Conservation (phyloP, 2,888 invertebrate species). For the Mythimna ferrago region DNA sequence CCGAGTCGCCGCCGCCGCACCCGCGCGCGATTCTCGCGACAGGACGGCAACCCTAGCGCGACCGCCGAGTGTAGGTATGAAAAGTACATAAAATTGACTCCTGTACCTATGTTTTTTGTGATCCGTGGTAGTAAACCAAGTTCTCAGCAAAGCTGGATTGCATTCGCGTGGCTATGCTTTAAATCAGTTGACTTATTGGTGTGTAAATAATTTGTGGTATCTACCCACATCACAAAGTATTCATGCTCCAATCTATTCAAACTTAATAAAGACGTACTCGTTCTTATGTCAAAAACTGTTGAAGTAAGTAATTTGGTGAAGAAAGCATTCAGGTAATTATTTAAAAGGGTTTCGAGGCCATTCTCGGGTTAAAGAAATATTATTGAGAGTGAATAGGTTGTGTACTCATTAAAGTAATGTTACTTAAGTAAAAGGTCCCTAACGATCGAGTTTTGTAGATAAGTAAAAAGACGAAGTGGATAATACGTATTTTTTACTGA, state of each 20-base stretch:
- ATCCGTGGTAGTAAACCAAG: too few relatives aligned
- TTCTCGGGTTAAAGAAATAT: neutral
- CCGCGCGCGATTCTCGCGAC: too few relatives aligned
- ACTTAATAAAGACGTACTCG: neutral
- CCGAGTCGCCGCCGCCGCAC: too few relatives aligned
- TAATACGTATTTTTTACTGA: neutral
- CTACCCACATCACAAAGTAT: neutral
- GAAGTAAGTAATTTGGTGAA: neutral
- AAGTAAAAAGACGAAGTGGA: neutral
- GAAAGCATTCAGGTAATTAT: slow-evolving; percentile 9
- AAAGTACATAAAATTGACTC: too few relatives aligned
- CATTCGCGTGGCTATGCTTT: neutral
- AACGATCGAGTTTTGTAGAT: neutral
- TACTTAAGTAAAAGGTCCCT: neutral
- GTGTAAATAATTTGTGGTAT: neutral
- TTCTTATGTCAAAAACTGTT: neutral
- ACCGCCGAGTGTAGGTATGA: too few relatives aligned
- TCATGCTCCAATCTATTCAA: neutral
- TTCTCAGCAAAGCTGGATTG: too few relatives aligned
- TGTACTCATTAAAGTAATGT: neutral
- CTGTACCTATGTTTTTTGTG: too few relatives aligned
- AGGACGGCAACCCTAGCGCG: too few relatives aligned
- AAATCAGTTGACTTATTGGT: neutral
- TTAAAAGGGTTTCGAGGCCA: neutral
- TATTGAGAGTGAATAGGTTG: too few relatives aligned